Base-by-base conservation (phyloP, 2,797 vertebrate species). In the Diplodus sargus region DNA sequence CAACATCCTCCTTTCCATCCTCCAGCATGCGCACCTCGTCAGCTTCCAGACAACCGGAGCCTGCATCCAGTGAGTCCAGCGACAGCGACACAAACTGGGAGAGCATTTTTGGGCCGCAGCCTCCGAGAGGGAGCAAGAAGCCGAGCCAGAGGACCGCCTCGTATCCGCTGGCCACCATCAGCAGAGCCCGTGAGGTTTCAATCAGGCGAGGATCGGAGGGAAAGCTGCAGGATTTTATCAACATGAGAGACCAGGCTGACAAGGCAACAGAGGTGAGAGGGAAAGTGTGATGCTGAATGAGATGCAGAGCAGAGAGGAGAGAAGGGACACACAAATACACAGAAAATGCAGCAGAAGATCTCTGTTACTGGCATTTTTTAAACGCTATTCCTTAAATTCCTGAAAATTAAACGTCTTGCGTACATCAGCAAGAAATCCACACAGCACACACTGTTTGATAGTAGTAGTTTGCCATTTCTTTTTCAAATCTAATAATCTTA, bases 251-350 rank as follows among this genome's bases (percentile, higher is more conserved):
- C 89, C 94, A 96, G 91, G 90, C 96, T 61, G 96, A 96, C 85
- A 93, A 95, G 85, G 96, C 97, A 67, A 97, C 97, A 0, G 97
- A 98, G 97, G 97, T 98, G 88, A 95, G 92, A 64, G 11, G 28
- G 8, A 0, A 4, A 25, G 4, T 0, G 1, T 43, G n/a, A 10
- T n/a, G 16, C 4, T 42, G 48, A 16, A 16, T 47, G 18, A 61
- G 6, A 66, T 16, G 61, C 4, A 23, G 16, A 52, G 20, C 30
- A 61, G 25, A 45, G 25, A 6, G 30, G 4, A 73, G 28, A 15
- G 25, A 25, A 42, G 16, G 18, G 15, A 69, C 0, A 48, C 18
- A 49, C 0, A 4, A 7, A 16, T 0, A 71, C 47, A 57, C 1
- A 2, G 11, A 53, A 69, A 16, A 34, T 34, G 30, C 30, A 34